Conservation (phyloP, 2,113 vertebrate genomes). For the Heliornis fulica region DNA sequence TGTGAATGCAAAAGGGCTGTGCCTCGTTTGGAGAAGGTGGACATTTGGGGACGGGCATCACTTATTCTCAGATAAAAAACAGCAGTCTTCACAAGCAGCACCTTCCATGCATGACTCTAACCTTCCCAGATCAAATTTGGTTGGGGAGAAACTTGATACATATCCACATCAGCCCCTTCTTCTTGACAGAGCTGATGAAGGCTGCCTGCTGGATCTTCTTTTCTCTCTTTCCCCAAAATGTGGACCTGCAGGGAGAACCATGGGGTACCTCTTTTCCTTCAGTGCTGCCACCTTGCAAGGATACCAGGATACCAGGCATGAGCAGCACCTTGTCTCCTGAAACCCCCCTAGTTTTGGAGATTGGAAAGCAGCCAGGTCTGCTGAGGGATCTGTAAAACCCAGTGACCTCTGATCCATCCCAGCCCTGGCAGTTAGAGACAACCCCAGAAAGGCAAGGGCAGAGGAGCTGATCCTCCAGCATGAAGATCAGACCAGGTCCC, state of each 20-base stretch:
- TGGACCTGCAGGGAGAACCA: not conserved
- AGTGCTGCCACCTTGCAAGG: not conserved
- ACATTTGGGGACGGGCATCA: accelerated
- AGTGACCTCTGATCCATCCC: accelerated
- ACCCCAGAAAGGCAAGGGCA: not conserved
- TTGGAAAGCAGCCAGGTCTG: not conserved
- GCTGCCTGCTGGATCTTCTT: not conserved
- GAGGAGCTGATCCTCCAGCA: accelerated
- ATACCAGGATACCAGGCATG: accelerated
- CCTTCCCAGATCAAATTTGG: not conserved
- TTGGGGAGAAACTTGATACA: not conserved
- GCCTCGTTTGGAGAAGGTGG: accelerated
- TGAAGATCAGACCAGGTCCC: not conserved
- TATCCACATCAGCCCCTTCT: not conserved
- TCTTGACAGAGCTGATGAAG: not conserved
- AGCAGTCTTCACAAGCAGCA: accelerated
- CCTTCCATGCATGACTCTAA: not conserved
- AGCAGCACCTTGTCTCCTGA: not conserved
- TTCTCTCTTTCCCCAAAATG: accelerated
- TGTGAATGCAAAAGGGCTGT: not conserved
- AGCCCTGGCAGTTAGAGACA: not conserved
- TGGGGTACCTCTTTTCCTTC: not conserved
- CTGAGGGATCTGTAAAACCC: not conserved
- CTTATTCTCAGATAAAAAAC: not conserved
- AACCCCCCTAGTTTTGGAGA: not conserved